These are phyloP conservation scores for Phyllostomus discolor DNA, from an alignment of 2,113 vertebrate genomes.

Conservation along the genomic window DNA sequence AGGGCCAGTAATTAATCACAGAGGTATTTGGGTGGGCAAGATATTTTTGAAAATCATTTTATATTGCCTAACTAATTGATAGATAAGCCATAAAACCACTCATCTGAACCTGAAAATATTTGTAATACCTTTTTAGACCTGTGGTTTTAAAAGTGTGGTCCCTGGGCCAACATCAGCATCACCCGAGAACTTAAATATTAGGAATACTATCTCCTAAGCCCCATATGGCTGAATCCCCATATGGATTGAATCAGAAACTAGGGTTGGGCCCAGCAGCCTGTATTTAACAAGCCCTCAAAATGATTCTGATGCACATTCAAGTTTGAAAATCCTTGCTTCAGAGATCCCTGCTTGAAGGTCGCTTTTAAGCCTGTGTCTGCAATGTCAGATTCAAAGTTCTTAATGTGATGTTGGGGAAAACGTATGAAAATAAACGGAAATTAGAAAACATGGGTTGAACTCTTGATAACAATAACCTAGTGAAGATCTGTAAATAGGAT, in stretches of 20 bases:
- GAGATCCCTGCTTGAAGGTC: not conserved
- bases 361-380: not conserved
- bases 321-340: not conserved
- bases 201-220: not conserved
- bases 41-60: not conserved
- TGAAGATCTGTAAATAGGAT: not conserved
- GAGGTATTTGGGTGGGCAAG: not conserved
- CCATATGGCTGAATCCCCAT: no score
- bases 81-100: not conserved
- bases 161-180: not conserved
- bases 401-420: accelerated
- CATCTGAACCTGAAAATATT: not conserved
- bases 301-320: no score
- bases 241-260: not conserved
- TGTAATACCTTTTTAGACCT: not conserved
- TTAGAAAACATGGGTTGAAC: not conserved
- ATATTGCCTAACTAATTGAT: not conserved
- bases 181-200: not conserved
- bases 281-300: not conserved
- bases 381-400: not conserved
- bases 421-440: not conserved
- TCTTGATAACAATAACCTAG: not conserved
- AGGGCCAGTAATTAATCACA: not conserved
- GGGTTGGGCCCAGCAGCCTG: not conserved
- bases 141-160: not conserved